Evolutionary conservation across 1,140 invertebrate species (phyloP), one percentile per base, ranked within the genome.

Genomic region (Prorops nasuta): DNA sequence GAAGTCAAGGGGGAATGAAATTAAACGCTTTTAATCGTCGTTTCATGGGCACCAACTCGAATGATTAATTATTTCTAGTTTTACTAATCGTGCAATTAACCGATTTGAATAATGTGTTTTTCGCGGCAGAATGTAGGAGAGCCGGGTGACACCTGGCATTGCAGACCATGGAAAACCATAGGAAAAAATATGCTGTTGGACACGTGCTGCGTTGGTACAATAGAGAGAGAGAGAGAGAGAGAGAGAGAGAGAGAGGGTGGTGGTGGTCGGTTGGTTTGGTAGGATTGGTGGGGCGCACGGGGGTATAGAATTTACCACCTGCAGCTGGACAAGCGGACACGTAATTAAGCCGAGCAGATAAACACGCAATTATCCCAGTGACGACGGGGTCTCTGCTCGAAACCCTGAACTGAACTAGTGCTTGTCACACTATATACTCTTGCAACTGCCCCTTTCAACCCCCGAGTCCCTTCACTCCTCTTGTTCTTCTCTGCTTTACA

Each of bases 321-420:
- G 54, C 54, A 63, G 59, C 58, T 63, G 63, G 64, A 69, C 66
- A 68, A 64, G 67, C 63, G 64, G 63, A 70, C 63, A 67, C 63
- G 67, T 70, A 70, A 70, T 70, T 70, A 70, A 68, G 66, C 64
- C 57, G 53, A 58, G 66, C 66, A 63, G 64, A 70, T 70, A 70
- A 70, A 70, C 66, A 68, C 58, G 66, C 67, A 70, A 70, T 70
- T 68, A 70, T 58, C 60, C 56, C 52, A 46, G 58, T 56, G 64
- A 62, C 60, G 63, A 66, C 51, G 56, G 21, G 47, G 12, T 17
- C n/a, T n/a, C n/a, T n/a, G n/a, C n/a, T n/a, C n/a, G n/a, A n/a
- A n/a, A n/a, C n/a, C n/a, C n/a, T n/a, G n/a, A n/a, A n/a, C n/a
- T n/a, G n/a, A 49, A 56, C 31, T 38, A 24, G 44, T 35, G 46